These are phyloP conservation scores for Drosophila serrata DNA, from an alignment of 1,140 invertebrate species.

Conservation along the genomic window DNA sequence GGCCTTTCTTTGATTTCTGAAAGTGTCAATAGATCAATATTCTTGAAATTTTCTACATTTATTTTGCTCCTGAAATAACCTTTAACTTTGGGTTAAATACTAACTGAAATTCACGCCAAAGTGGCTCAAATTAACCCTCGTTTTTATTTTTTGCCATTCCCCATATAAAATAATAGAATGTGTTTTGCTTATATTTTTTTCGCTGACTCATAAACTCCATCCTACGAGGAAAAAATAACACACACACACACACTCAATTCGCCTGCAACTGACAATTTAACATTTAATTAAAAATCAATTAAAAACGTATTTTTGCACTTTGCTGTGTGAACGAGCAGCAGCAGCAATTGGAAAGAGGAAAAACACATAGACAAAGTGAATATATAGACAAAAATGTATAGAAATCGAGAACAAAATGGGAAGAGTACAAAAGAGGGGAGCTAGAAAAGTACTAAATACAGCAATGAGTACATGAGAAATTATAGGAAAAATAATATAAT, in stretches of 20 bases:
- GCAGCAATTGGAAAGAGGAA: slow-evolving; percentile 1
- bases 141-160: neutral
- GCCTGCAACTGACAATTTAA: slow-evolving; percentile 78
- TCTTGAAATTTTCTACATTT: neutral
- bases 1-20: neutral
- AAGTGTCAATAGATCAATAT: neutral
- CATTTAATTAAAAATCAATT: slow-evolving; percentile 83
- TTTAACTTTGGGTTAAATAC: neutral
- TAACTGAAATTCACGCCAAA: neutral
- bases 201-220: slow-evolving; percentile 25
- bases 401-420: slow-evolving; percentile 2
- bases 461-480: slow-evolving; percentile 1
- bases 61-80: neutral
- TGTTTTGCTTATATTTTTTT: neutral
- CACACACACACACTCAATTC: neutral
- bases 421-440: neutral
- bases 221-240: neutral
- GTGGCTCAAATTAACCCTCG: neutral
- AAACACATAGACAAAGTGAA: slow-evolving; percentile 22
- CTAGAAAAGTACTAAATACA: neutral
- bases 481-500: neutral
- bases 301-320: slow-evolving; percentile 77
- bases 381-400: slow-evolving; percentile 4
- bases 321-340: slow-evolving; percentile 24
- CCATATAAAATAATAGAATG: slow-evolving; percentile 19